A percentile compares a stretch with the other conserved stretches of the same genome.
These are phyloP conservation scores for cattle (Bos taurus) DNA, from an alignment of 2,113 vertebrate genomes.

Conservation along the genomic window ARS-UCD2.0 NC_037343.1:1430001-1430500, in stretches of 20 bases:
- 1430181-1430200: neutral
- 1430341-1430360: neutral
- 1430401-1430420: neutral
- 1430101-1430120: neutral
- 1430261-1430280: neutral
- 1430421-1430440: neutral
- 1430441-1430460: neutral
- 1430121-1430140: neutral
- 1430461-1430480: neutral
- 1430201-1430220: constrained; percentile 14
- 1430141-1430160: neutral
- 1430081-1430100: neutral
- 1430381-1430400: neutral
- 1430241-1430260: neutral
- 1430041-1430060: neutral
- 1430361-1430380: constrained; percentile 1
- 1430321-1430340: neutral
- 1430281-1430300: constrained; percentile 9
- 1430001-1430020: neutral
- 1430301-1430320: neutral
- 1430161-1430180: neutral
- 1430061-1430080: neutral
- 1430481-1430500: neutral
- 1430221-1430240: neutral
- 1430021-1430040: neutral